Evolutionary conservation across 2,888 invertebrate genomes (phyloP), one percentile per base, ranked within the genome.

Genomic region (Tachystola acroxantha): DNA sequence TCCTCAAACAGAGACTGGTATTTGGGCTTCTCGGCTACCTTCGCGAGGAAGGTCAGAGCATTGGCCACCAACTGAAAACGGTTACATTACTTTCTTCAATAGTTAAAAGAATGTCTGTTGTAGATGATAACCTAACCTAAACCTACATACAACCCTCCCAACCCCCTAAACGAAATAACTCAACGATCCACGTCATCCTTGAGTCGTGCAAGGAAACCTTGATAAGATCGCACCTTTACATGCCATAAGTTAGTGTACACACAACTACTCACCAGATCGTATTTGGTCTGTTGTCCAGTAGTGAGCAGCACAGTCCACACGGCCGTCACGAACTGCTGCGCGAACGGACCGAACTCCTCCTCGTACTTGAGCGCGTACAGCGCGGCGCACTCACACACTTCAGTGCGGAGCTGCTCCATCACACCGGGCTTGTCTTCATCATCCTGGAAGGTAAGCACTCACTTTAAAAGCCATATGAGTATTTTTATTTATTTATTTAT

Each of bases 351-450:
- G 74, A 99, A 99, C 69, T 99, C 99, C 74, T 99, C 99, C 64
- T 98, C 97, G 63, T 99, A 99, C 68, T 98, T 98, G 59, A 97
- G 95, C 0, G 99, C 98, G 76, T 98, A 99, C 37, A 99, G 86
- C 0, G 94, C 91, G 7, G 98, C 92, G 66, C 98, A 98, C 70
- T 98, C 97, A 77, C 99, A 99, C 24, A 99, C 94, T 84, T 98
- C 98, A 0, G 97, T 95, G 48, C 97, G 94, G 0, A 98, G 87
- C 60, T 96, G 94, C 68, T 98, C 98, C 62, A 98, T 81, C 1
- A 97, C 88, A 0, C 97, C 96, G 0, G 96, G 92, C 54, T 94
- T 95, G 43, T 96, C 96, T 32, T 94, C 93, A 38, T 94, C 93
- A 45, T 93, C 93, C 91, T 95, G 31, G 0, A 10, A 34, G n/a